Evolutionary conservation across 2,888 invertebrate species (phyloP).

Genomic region (Acanthosepion lycidas): DNA sequence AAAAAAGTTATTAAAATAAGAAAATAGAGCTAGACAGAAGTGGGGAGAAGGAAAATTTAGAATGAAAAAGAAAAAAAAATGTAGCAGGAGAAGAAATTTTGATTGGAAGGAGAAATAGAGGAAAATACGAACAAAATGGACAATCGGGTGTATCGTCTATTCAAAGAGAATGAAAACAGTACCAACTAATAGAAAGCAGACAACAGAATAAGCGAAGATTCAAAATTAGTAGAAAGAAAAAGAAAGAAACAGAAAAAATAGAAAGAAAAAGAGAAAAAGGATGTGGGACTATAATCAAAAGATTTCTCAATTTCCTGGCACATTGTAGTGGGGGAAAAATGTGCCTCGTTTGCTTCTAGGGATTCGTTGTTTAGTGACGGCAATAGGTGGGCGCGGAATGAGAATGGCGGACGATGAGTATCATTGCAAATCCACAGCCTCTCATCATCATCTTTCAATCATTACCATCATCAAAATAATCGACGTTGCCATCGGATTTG

Average conservation of each 20-base stretch:
- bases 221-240: background rate
- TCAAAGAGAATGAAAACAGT: too few relatives aligned
- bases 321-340: background rate
- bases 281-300: background rate
- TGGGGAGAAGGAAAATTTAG: background rate
- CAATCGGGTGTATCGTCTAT: too few relatives aligned
- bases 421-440: background rate
- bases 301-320: slow-evolving; percentile 17
- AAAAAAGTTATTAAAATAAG: background rate
- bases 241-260: background rate
- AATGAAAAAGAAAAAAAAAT: background rate
- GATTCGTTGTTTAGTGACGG: background rate
- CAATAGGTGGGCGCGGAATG: background rate
- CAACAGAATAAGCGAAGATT: background rate
- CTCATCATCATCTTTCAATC: background rate
- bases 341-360: slow-evolving; percentile 21
- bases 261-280: background rate
- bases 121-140: background rate
- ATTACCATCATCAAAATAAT: too few relatives aligned
- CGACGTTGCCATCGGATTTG: too few relatives aligned
- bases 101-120: background rate
- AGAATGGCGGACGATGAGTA: background rate
- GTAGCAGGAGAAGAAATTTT: background rate
- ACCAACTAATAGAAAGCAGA: too few relatives aligned
- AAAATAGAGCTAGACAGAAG: background rate